Evolutionary conservation across 1,140 invertebrate species (phyloP).

Genomic region (Euborellia annulipes): DNA sequence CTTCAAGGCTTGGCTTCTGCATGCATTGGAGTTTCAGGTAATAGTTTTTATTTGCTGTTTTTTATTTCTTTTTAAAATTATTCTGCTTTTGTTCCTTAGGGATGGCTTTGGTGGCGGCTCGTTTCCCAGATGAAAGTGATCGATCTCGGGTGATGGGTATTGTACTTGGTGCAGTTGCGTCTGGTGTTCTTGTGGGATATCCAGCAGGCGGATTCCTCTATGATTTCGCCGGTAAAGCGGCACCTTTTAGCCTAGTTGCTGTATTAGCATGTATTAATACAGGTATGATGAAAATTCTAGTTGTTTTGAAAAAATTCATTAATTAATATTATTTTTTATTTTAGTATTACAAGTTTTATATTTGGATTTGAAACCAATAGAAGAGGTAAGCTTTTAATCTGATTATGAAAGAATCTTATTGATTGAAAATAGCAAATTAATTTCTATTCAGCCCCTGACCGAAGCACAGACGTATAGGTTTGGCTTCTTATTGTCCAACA

Average conservation of each 20-base stretch:
- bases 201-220: conserved; percentile 61
- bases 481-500: too few species aligned
- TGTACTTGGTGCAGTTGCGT: conserved; percentile 59
- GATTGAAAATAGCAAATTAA: too few species aligned
- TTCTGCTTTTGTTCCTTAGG: conserved; percentile 18
- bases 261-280: conserved; percentile 34
- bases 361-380: conserved; percentile 14
- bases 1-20: conserved; percentile 77
- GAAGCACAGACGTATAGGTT: too few species aligned
- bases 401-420: too few species aligned
- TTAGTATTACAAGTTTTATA: conserved; percentile 18
- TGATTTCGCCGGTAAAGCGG: conserved; percentile 52
- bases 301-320: background rate
- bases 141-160: conserved; percentile 57
- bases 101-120: conserved; percentile 34
- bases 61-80: background rate
- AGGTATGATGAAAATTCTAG: conserved; percentile 19
- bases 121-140: conserved; percentile 35
- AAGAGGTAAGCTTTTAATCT: conserved; percentile 11
- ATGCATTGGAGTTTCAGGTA: conserved; percentile 58
- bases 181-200: conserved; percentile 64
- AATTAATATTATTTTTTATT: conserved; percentile 5
- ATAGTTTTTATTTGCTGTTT: conserved; percentile 31
- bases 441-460: too few species aligned
- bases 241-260: conserved; percentile 54